Evolutionary conservation across 2,888 invertebrate species (phyloP).

Genomic region (Oscheius myriophilus): DNA sequence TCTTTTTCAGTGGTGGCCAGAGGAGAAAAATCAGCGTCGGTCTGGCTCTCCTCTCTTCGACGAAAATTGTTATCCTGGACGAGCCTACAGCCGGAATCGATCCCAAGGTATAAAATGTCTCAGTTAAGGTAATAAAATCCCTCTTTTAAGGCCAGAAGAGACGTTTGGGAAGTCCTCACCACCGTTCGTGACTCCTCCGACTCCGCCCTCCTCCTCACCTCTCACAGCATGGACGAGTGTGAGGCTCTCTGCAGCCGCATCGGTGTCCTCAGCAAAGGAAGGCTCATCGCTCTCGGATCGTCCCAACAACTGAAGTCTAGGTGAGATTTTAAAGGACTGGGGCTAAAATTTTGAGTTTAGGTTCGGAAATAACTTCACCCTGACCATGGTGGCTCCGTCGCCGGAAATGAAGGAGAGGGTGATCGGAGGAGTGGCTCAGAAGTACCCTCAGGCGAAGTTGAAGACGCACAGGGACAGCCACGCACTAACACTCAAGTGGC

Average conservation of each 20-base stretch:
- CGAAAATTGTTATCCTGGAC: constrained; percentile 78
- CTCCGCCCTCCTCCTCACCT: constrained; percentile 61
- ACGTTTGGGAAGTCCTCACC: constrained; percentile 73
- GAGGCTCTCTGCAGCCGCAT: constrained; percentile 67
- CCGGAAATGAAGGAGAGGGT: constrained; percentile 19
- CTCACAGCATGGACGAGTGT: constrained; percentile 65
- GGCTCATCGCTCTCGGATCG: constrained; percentile 63
- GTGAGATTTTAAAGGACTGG: too few species aligned
- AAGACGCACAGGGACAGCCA: constrained; percentile 41
- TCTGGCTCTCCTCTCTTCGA: constrained; percentile 80
- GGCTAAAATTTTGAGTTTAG: constrained; percentile 29
- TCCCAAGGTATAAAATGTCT: constrained; percentile 72
- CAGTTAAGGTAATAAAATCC: neutral
- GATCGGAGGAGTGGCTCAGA: constrained; percentile 20
- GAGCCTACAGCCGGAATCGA: constrained; percentile 73
- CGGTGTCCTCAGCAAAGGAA: constrained; percentile 67
- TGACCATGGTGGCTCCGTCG: constrained; percentile 39
- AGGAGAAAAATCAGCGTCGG: constrained; percentile 83
- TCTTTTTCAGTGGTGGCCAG: constrained; percentile 78
- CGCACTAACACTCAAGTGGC: constrained; percentile 48
- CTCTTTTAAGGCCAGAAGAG: constrained; percentile 75
- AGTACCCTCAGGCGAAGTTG: constrained; percentile 32
- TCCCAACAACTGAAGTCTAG: constrained; percentile 64
- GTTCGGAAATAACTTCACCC: constrained; percentile 58
- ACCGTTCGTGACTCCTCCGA: constrained; percentile 45